These are phyloP conservation scores for Callinectes sapidus DNA, from an alignment of 2,888 invertebrate species.

Conservation along the genomic window DNA sequence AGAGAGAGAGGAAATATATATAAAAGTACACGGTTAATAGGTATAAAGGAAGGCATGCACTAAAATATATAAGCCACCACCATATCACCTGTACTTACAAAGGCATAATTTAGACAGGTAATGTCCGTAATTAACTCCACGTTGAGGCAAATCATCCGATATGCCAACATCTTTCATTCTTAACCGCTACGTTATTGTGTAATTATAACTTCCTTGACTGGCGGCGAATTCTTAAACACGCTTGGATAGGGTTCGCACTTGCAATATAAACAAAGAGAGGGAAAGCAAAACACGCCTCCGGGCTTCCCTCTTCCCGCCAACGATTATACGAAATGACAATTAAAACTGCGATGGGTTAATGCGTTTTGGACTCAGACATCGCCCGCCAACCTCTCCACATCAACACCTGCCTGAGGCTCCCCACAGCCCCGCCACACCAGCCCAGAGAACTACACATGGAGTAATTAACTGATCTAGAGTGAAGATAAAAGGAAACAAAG, in stretches of 20 bases:
- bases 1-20: not conserved
- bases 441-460: not conserved
- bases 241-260: not conserved
- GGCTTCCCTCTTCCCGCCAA: not conserved
- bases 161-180: constrained; percentile 58
- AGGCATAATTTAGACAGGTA: constrained; percentile 53
- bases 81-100: constrained; percentile 55
- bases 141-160: constrained; percentile 56
- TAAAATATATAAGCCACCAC: constrained; percentile 54
- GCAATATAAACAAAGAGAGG: constrained; percentile 29
- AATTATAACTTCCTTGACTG: constrained; percentile 60
- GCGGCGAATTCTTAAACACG: constrained; percentile 46
- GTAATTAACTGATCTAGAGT: not conserved
- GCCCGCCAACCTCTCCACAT: constrained; percentile 1
- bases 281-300: not conserved
- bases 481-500: not conserved
- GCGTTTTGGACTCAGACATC: not conserved
- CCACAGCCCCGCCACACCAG: not conserved
- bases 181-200: constrained; percentile 49
- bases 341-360: constrained; percentile 41
- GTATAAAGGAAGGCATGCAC: not conserved
- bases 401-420: not conserved
- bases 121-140: constrained; percentile 55
- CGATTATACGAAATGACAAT: constrained; percentile 49
- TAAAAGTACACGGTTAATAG: not conserved